Evolutionary conservation across 2,888 invertebrate species (phyloP).

Genomic region (Anoplius nigerrimus): DNA sequence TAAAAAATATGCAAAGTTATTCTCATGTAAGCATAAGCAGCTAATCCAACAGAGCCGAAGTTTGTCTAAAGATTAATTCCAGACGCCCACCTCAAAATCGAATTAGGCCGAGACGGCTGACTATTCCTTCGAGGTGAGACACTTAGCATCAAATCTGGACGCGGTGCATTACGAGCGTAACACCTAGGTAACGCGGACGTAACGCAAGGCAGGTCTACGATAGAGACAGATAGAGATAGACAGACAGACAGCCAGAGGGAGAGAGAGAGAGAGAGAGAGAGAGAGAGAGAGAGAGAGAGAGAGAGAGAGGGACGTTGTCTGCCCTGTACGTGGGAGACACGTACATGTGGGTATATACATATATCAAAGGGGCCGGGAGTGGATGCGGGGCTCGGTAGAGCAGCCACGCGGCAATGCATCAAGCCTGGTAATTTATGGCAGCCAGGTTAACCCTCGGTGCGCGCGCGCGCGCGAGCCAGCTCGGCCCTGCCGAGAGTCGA

Average conservation of each 20-base stretch:
- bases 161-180: background rate
- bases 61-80: too few species aligned
- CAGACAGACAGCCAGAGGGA: too few species aligned
- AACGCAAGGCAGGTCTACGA: slow-evolving; percentile 2
- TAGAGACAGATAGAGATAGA: slow-evolving; percentile 26
- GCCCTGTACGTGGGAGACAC: slow-evolving; percentile 30
- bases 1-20: too few species aligned
- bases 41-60: too few species aligned
- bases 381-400: slow-evolving; percentile 59
- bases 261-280: slow-evolving; percentile 9
- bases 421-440: slow-evolving; percentile 68
- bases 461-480: slow-evolving; percentile 33
- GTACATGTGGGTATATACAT: slow-evolving; percentile 49
- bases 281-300: background rate
- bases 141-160: background rate
- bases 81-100: background rate
- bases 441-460: slow-evolving; percentile 62
- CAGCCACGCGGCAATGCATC: slow-evolving; percentile 66
- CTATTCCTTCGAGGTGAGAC: too few species aligned
- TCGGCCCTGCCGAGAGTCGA: slow-evolving; percentile 37
- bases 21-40: too few species aligned
- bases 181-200: background rate
- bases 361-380: slow-evolving; percentile 58
- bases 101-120: background rate
- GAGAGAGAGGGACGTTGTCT: background rate